phyloP scores from a whole-genome alignment of 2,113 vertebrate species.

The Rhombomys opimus region DNA sequence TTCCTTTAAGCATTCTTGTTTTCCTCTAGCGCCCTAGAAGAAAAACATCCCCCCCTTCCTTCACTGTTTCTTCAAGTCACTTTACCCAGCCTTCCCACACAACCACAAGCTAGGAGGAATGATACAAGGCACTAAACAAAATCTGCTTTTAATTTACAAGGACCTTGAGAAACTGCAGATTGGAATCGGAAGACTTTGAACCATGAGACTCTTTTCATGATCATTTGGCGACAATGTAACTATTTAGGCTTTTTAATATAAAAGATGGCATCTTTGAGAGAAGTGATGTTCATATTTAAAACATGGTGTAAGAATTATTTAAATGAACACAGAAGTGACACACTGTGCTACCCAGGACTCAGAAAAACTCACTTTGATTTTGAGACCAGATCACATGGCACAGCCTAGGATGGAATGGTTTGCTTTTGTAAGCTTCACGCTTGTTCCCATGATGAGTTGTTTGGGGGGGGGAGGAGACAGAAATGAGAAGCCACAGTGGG shows the following conservation, averaged over 20 bases:
- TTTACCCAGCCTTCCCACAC: not conserved
- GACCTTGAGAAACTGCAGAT: not conserved
- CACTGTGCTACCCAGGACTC: not conserved
- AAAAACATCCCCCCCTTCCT: not conserved
- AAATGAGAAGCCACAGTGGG: not conserved
- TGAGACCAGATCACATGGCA: not conserved
- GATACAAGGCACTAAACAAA: not conserved
- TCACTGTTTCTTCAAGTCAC: not conserved
- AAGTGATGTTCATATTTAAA: slow-evolving; percentile 40
- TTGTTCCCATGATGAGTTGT: not conserved
- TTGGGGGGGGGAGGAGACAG: slow-evolving; percentile 46
- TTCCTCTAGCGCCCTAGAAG: slow-evolving; percentile 4
- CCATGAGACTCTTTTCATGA: not conserved
- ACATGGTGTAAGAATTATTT: not conserved
- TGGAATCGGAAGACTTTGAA: not conserved
- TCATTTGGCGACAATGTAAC: slow-evolving; percentile 10
- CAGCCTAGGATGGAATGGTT: not conserved
- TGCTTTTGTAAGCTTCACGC: not conserved
- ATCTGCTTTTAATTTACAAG: not conserved
- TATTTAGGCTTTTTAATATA: not conserved
- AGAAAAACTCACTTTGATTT: slow-evolving; percentile 35
- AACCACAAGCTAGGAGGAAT: not conserved
- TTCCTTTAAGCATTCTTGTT: not conserved
- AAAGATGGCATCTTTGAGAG: not conserved
- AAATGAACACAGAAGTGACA: not conserved